Percentiles rank a stretch among this genome's conserved stretches.
Conservation (phyloP, 2,797 vertebrate species). For the Sebastes jordani region DNA sequence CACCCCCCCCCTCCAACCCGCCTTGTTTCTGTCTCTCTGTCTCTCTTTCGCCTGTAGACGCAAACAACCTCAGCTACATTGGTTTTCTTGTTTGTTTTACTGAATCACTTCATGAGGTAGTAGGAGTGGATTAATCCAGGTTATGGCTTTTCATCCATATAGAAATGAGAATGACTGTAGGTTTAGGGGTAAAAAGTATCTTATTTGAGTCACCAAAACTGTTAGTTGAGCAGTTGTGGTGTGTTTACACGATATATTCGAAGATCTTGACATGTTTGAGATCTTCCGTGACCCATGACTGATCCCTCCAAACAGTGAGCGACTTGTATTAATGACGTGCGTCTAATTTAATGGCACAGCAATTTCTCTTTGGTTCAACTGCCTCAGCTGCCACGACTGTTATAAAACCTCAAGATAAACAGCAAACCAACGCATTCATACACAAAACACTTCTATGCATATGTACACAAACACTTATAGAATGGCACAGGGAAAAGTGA, state of each 20-base stretch:
- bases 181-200: neutral
- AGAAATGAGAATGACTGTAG: neutral
- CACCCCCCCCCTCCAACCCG: neutral
- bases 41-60: slow-evolving; percentile 27
- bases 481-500: slow-evolving; percentile 34
- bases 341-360: slow-evolving; percentile 25
- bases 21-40: neutral
- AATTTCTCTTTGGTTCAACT: slow-evolving; percentile 68
- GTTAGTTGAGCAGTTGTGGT: neutral
- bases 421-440: slow-evolving; percentile 8
- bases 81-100: neutral
- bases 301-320: neutral
- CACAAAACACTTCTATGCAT: neutral
- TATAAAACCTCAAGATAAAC: slow-evolving; percentile 25
- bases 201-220: neutral
- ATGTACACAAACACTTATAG: slow-evolving; percentile 9
- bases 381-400: slow-evolving; percentile 60
- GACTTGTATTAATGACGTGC: neutral
- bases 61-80: slow-evolving; percentile 46
- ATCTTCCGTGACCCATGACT: neutral
- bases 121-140: slow-evolving; percentile 26
- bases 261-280: neutral
- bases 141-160: slow-evolving; percentile 65
- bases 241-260: neutral
- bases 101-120: slow-evolving; percentile 78